Base-by-base conservation (phyloP, 2,797 vertebrate species). In the Leptodactylus fallax region DNA sequence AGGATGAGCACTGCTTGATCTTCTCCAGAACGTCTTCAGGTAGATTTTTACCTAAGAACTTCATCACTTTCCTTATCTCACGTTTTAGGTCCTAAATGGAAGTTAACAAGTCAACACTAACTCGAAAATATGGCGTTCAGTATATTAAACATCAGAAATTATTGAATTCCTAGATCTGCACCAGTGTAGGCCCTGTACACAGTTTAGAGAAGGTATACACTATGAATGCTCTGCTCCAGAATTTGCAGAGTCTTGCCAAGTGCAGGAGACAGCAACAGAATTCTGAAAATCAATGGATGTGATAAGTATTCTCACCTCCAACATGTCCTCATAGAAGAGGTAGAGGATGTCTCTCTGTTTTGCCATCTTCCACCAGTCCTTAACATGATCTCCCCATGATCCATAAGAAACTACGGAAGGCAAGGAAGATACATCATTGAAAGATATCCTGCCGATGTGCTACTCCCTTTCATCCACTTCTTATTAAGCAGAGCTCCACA, bases 241-340 rank as follows among this genome's bases (percentile, higher is more conserved):
- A 36, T 36, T 36, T 36, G 36, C 36, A 36, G 36, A 36, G 36
- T 36, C 36, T 36, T 36, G 2, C 36, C 36, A 36, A 36, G 36
- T 36, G 36, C 1, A 36, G 36, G 36, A 36, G 4, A 36, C 36
- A 36, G 36, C 60, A 6, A 17, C 17, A 60, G 1, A 60, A 13
- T 71, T 69, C 11, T 69, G 10, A 69, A 36, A 45, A 17, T 45
- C 16, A 3, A 0, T 3, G 14, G 3, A 72, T 47, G 3, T 21
- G 16, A 9, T 67, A n/a, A n/a, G 1, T 49, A 6, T 49, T 77
- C 21, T 27, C 7, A 91, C 93, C 92, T 93, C 91, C 79, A 92
- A 88, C 79, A 94, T 71, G 86, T 94, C 93, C 82, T 94, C 93
- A 0, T 92, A 94, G 87, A 94, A 93, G 58, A 94, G 92, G n/a